Base-by-base conservation (phyloP, 2,113 vertebrate genomes). In the Leucopsar rothschildi region DNA sequence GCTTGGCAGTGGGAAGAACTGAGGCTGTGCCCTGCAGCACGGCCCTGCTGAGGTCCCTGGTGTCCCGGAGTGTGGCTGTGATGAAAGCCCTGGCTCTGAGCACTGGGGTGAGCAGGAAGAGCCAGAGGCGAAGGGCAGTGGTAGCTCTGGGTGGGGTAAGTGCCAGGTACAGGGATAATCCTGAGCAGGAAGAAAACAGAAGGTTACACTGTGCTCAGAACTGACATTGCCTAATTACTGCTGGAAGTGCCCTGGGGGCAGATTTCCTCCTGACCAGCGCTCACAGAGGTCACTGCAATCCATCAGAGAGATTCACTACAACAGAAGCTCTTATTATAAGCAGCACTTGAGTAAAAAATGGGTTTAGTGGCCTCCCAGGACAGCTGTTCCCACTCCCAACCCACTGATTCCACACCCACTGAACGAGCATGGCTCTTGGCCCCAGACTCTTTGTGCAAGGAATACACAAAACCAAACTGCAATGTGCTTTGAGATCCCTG, bases 61-160 rank as follows among this genome's bases (percentile, higher is more conserved):
- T 39, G 50, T 52, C 53, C 31, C 8, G 31, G 24, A 33, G 33
- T 39, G 0, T 39, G 76, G 53, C 63, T 44, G 6, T 77, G 96
- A 49, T 96, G 96, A 16, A 97, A 49, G 1, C 59, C 63, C 11
- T 83, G 87, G 31, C 94, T 96, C 66, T 92, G 97, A 31, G 68
- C 49, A 5, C 5, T 16, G 21, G 72, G 5, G 0, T 93, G 94
- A 49, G 95, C 61, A 56, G 95, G 96, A 82, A 86, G 56, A 81
- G 59, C 82, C 0, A 44, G 71, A 65, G 96, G 70, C 2, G 91
- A 86, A 64, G 97, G 86, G 70, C 88, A 78, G 77, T 72, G 88
- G 96, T 96, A 95, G 47, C 75, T 98, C 84, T 98, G 98, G 5
- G 97, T 98, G 44, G 98, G 98, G 64, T 98, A 98, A 14, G 98